phyloP scores from a whole-genome alignment of 1,140 invertebrate genomes.

The Augochlora pura region DNA sequence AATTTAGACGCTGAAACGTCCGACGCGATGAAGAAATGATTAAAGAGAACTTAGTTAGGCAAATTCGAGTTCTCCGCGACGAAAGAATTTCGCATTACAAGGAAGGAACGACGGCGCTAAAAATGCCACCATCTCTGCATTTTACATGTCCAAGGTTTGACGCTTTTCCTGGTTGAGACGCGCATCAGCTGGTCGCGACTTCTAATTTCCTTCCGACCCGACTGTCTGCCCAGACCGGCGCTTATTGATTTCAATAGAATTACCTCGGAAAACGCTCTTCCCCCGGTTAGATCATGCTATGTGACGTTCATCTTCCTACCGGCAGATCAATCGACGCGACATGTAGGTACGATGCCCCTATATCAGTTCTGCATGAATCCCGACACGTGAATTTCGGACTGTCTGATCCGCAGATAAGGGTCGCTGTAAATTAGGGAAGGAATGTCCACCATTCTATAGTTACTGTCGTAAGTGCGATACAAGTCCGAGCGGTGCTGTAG shows the following conservation, averaged over 20 bases:
- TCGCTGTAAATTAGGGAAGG: not conserved
- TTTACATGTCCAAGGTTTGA: not conserved
- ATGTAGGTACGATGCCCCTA: not conserved
- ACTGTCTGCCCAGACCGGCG: conserved; percentile 28
- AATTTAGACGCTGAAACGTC: not conserved
- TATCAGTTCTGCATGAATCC: not conserved
- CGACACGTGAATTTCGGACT: not conserved
- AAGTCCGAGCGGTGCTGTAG: no score
- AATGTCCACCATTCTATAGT: not conserved
- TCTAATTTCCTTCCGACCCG: conserved; percentile 57
- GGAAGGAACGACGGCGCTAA: not conserved
- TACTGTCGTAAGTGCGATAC: no score
- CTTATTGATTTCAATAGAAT: conserved; percentile 35
- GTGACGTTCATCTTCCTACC: not conserved
- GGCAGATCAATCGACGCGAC: not conserved
- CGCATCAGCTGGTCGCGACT: conserved; percentile 49
- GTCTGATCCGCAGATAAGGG: not conserved
- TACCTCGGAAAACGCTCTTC: not conserved
- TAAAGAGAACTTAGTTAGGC: not conserved
- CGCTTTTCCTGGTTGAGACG: conserved; percentile 19
- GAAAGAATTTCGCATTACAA: not conserved
- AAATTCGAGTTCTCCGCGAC: not conserved
- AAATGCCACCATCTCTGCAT: not conserved
- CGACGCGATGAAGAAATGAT: not conserved
- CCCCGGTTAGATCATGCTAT: not conserved